These are phyloP conservation scores for Thamnaconus septentrionalis DNA, from an alignment of 2,113 vertebrate genomes.

Conservation along the genomic window DNA sequence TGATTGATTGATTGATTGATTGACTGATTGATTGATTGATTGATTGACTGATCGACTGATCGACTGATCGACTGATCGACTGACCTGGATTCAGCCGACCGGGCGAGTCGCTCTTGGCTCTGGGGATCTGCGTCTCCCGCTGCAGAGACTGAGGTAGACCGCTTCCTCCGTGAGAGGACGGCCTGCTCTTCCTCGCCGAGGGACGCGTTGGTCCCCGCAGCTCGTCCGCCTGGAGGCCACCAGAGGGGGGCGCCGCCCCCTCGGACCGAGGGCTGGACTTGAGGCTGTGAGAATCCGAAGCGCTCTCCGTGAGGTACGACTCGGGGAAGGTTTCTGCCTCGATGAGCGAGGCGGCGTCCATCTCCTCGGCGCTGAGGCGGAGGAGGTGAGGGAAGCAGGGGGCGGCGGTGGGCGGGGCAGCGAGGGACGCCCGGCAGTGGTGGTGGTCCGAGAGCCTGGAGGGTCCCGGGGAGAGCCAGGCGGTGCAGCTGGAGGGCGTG, in stretches of 20 bases:
- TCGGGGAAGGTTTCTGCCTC: constrained; percentile 64
- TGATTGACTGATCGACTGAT: too few species aligned
- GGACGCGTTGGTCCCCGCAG: background rate
- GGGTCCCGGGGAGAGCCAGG: too few species aligned
- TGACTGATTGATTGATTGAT: too few species aligned
- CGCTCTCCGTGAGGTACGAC: constrained; percentile 45
- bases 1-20: too few species aligned
- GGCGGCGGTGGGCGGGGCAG: background rate
- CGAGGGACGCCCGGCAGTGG: too few species aligned
- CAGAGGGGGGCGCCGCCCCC: too few species aligned
- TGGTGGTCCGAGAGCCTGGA: too few species aligned
- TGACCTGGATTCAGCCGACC: too few species aligned
- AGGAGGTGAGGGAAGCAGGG: constrained; percentile 11
- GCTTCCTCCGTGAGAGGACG: background rate
- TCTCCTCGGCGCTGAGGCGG: constrained; percentile 20
- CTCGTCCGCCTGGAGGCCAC: too few species aligned
- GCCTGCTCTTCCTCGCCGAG: constrained; percentile 11
- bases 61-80: too few species aligned
- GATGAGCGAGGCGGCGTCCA: constrained; percentile 15
- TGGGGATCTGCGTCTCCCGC: background rate
- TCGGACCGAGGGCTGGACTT: constrained; percentile 22
- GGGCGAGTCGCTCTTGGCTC: too few species aligned
- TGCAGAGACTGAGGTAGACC: background rate
- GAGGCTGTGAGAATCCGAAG: constrained; percentile 26
- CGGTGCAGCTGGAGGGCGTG: too few species aligned